Percentiles rank a stretch among this genome's conserved stretches.
Conservation (phyloP, 2,888 invertebrate genomes). For the Vannuccia rotundouncinata region DNA sequence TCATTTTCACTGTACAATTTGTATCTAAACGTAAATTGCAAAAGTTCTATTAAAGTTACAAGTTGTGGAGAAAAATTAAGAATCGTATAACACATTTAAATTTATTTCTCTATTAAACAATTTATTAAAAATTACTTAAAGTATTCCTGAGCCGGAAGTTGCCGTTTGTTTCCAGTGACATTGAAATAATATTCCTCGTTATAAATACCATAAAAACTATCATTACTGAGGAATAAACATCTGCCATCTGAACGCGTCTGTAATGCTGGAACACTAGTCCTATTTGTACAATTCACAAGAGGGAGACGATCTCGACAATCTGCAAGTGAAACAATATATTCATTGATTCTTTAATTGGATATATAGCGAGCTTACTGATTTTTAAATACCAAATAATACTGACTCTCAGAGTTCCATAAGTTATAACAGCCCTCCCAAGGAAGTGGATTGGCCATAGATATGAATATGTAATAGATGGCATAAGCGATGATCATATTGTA, state of each 20-base stretch:
- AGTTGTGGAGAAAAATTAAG: no score
- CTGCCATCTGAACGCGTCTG: slow-evolving; percentile 43
- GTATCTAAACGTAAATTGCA: no score
- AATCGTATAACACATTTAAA: no score
- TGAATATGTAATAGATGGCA: slow-evolving; percentile 45
- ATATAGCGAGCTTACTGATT: no score
- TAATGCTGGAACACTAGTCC: neutral
- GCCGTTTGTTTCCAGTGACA: slow-evolving; percentile 44
- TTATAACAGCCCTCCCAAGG: slow-evolving; percentile 44
- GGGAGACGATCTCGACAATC: slow-evolving; percentile 46
- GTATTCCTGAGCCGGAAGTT: slow-evolving; percentile 51
- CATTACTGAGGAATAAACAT: slow-evolving; percentile 42
- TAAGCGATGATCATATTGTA: slow-evolving; percentile 47
- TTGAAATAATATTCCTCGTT: slow-evolving; percentile 44
- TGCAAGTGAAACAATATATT: slow-evolving; percentile 39
- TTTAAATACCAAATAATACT: no score
- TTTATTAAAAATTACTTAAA: slow-evolving; percentile 50
- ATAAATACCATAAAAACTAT: slow-evolving; percentile 45
- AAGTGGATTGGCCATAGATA: slow-evolving; percentile 44
- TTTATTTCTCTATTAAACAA: no score
- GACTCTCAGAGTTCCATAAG: slow-evolving; percentile 45
- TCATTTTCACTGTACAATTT: no score
- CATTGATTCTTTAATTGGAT: no score
- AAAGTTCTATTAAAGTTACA: no score
- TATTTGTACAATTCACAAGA: slow-evolving; percentile 42